Base-by-base conservation (phyloP, 2,797 vertebrate genomes). In the Lacerta viridis region DNA sequence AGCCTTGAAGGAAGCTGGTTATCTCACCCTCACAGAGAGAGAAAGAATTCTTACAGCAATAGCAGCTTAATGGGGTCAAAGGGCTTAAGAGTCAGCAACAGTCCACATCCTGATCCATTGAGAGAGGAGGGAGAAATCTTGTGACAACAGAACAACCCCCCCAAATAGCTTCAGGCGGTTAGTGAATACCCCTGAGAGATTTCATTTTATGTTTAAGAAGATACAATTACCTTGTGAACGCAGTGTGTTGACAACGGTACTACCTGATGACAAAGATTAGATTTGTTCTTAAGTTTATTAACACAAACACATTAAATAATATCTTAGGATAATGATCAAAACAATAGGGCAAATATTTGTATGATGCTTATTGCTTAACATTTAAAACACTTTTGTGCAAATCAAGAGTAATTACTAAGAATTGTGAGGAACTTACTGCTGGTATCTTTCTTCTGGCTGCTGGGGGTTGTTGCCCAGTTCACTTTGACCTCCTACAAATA, bases 391-490 rank as follows among this genome's bases (percentile, higher is more conserved):
- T 91, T 93, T 71, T 77, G 82, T 25, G 91, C 39, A 89, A 94
- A 89, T 90, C 82, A 91, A 92, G 85, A 88, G 69, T 29, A 11
- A 88, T 69, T 85, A 23, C 25, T 2, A 89, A 86, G 71, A 88
- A 27, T 33, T 29, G 59, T 89, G 91, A 77, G 90, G 93, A 90
- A 98, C 99, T 98, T 97, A 99, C 99, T 99, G 98, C 99, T 99
- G 92, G 99, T 99, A 96, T 99, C 99, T 98, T 99, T 99, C 97
- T 99, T 99, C 97, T 99, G 99, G 96, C 98, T 99, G 97, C 99
- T 99, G 92, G 99, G 99, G 76, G 98, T 99, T 36, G 99, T 99
- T 93, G 99, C 99, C 99, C 99, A 99, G 97, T 99, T 99, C 94
- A 99, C 99, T 96, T 99, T 99, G 95, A 99, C 99, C 95, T 99